Percentiles rank a stretch among this genome's conserved stretches.
Evolutionary conservation across 1,140 invertebrate genomes (phyloP).

Genomic region (Cylas formicarius): DNA sequence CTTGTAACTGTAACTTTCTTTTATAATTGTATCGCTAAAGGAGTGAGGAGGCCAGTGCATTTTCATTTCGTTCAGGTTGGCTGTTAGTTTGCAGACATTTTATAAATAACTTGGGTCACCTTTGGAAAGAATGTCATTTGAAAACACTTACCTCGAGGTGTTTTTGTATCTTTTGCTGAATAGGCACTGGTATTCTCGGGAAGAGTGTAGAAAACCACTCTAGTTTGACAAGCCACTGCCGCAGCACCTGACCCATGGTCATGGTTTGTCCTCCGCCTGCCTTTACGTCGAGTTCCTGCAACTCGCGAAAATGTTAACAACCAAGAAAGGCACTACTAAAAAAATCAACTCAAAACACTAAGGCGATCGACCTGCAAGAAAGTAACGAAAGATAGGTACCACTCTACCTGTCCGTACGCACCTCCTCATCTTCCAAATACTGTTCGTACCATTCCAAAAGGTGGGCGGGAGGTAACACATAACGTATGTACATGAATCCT

Average conservation of each 20-base stretch:
- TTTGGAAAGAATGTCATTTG: no score
- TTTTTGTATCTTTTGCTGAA: constrained; percentile 85
- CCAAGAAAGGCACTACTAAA: neutral
- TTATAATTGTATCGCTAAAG: no score
- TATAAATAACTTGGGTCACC: no score
- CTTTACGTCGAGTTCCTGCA: constrained; percentile 88
- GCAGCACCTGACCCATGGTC: constrained; percentile 89
- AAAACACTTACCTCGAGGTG: constrained; percentile 57
- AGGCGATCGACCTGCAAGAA: constrained; percentile 17
- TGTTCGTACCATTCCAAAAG: constrained; percentile 95
- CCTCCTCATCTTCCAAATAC: constrained; percentile 93
- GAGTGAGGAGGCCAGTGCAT: no score
- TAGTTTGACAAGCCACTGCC: constrained; percentile 90
- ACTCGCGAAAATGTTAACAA: constrained; percentile 15
- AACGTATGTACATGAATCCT: constrained; percentile 75
- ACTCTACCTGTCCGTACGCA: constrained; percentile 46
- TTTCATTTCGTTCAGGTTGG: no score
- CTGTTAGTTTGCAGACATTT: no score
- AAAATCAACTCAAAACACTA: no score
- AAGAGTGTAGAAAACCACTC: constrained; percentile 99
- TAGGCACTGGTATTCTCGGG: constrained; percentile 98
- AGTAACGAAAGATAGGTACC: constrained; percentile 25
- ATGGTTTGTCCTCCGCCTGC: constrained; percentile 92
- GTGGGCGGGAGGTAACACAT: constrained; percentile 91
- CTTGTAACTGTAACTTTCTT: no score